A percentile compares a stretch with the other conserved stretches of the same genome.
phyloP scores from a whole-genome alignment of 2,113 vertebrate species.

The Clarias magur region DNA sequence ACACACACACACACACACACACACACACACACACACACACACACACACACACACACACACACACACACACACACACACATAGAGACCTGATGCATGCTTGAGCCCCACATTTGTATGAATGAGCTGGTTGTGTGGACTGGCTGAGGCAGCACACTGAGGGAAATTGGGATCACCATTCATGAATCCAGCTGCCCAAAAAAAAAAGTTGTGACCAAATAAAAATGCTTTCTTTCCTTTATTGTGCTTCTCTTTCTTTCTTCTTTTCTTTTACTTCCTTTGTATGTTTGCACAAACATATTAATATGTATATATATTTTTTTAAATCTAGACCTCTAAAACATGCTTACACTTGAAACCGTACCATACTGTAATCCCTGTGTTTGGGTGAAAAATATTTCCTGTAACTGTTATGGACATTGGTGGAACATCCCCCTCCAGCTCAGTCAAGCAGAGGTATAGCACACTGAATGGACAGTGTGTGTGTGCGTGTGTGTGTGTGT shows the following conservation, averaged over 20 bases:
- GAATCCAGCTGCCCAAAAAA: conserved; percentile 41
- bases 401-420: not conserved
- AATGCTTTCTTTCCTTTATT: not conserved
- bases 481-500: conserved; percentile 24
- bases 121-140: conserved; percentile 76
- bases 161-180: conserved; percentile 72
- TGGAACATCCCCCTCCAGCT: conserved; percentile 2
- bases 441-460: conserved; percentile 29
- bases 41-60: conserved; percentile 45
- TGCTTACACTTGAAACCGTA: not conserved
- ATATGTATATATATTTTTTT: not conserved
- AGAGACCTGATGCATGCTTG: conserved; percentile 26
- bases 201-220: not conserved
- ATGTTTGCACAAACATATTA: not conserved
- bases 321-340: not conserved
- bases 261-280: not conserved
- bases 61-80: conserved; percentile 54
- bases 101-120: conserved; percentile 78
- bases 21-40: conserved; percentile 46
- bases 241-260: not conserved
- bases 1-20: conserved; percentile 52
- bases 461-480: conserved; percentile 45
- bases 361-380: not conserved
- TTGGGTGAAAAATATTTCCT: conserved; percentile 21
- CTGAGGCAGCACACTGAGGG: conserved; percentile 73